Conservation (phyloP, 2,113 vertebrate species). For the Syrrhaptes paradoxus region DNA sequence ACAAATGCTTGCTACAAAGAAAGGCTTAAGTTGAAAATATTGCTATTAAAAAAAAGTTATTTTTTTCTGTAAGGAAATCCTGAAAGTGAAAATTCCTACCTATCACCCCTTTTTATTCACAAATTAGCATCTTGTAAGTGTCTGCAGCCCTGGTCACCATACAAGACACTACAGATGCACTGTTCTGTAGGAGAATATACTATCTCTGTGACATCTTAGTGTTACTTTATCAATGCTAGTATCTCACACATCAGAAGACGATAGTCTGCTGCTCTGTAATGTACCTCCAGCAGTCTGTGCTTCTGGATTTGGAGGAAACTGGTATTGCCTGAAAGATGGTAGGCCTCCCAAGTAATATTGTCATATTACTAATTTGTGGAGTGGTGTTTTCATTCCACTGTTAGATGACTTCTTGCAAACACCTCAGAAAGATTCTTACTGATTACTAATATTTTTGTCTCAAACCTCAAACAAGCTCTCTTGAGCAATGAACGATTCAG, state of each 20-base stretch:
- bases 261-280: background rate
- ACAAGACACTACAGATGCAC: background rate
- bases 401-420: background rate
- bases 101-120: background rate
- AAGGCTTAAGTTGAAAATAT: background rate
- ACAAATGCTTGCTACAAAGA: background rate
- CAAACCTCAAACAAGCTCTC: background rate
- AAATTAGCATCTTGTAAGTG: background rate
- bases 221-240: background rate
- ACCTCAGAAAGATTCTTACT: background rate
- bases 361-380: background rate
- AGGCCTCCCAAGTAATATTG: background rate
- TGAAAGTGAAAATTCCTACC: background rate
- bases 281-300: background rate
- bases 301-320: background rate
- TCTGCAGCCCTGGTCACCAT: background rate
- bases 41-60: background rate
- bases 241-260: background rate
- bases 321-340: background rate
- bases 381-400: background rate
- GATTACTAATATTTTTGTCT: background rate
- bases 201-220: background rate
- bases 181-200: background rate
- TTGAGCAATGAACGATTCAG: fast-evolving
- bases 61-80: background rate